Evolutionary conservation across 2,797 vertebrate species (phyloP), one percentile per base, ranked within the genome.

Genomic region (Rhincodon typus): DNA sequence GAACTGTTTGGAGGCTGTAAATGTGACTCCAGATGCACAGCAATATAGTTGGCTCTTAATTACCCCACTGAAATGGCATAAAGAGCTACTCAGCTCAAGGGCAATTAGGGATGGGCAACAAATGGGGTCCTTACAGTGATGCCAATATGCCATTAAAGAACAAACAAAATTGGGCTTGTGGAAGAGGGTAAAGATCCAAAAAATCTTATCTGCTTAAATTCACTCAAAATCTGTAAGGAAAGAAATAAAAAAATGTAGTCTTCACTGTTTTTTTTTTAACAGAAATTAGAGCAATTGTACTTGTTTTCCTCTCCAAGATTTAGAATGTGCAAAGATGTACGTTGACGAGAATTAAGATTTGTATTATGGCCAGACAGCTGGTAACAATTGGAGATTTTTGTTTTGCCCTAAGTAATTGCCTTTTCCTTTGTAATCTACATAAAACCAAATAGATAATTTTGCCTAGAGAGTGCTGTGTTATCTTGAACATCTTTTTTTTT

Each of bases 331-430:
- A 27, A 53, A 95, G 17, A 6, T 21, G 46, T 17, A 19, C 50
- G 30, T 25, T 72, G 42, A 77, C 46, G 6, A 77, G 46, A 17
- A 74, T 25, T 70, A 46, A 70, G 21, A 46, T 57, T 50, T 77
- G 94, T 95, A 74, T n/a, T 46, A 77, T 74, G 15, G 42, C 94
- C 94, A 77, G 70, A 95, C 94, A 95, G 69, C 74, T 95, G 94
- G 46, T 77, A 77, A 77, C 72, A 77, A 77, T 95, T 77, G 19
- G 27, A 77, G 70, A 57, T n/a, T 30, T 95, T 72, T 53, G 70
- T 74, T 94, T 94, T 23, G n/a, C 30, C 94, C 15, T 42, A 30
- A 66, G 27, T 53, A 46, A 74, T 38, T 27, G 42, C 69, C 70
- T 95, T 53, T n/a, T 69, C 46, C 46, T 50, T 95, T 15, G 7